Base-by-base conservation (phyloP, 2,888 invertebrate genomes). In the Nasonia oneida region DNA sequence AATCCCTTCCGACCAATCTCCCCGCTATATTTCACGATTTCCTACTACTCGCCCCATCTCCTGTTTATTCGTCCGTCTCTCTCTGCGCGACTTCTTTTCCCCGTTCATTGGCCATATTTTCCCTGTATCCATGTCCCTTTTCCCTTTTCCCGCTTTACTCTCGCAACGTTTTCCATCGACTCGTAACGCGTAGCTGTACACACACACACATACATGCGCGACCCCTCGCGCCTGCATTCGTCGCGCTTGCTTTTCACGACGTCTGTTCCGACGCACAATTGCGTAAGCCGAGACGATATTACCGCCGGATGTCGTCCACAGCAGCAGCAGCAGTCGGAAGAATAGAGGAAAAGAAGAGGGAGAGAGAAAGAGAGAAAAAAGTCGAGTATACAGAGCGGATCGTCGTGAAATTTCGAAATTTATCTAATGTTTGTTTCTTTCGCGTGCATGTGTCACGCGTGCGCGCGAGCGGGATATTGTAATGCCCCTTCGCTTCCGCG, bases 221-320 rank as follows among this genome's bases (percentile, higher is more conserved):
- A 47, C 80, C n/a, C 77, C 47, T 77, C 73, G 18, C 18, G 14
- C 37, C 4, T 50, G 53, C 77, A 81, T 85, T 81, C 81, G 85
- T 64, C 23, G 82, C 78, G 82, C 78, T 67, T 71, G 79, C 57
- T 80, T 86, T 86, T 83, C 71, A 83, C 50, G 80, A 14, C 39
- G 78, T 79, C 23, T 77, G 67, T n/a, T 80, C 71, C 80, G 83
- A 79, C 61, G 73, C 80, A 86, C 86, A 86, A 86, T 86, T 81
- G 86, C 83, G 84, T 86, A 80, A 84, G 77, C 86, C 42, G 83
- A 86, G 71, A 83, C 80, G 83, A 80, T 86, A 76, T 86, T 86
- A 83, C 84, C 39, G 61, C 77, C 83, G 86, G 86, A 81, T 86
- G 80, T 83, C 83, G 80, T 76, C 61, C 86, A 75, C 71, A n/a